Percentiles rank a stretch among this genome's conserved stretches.
phyloP scores from a whole-genome alignment of 2,888 invertebrate species.

The Cordilura impudica region DNA sequence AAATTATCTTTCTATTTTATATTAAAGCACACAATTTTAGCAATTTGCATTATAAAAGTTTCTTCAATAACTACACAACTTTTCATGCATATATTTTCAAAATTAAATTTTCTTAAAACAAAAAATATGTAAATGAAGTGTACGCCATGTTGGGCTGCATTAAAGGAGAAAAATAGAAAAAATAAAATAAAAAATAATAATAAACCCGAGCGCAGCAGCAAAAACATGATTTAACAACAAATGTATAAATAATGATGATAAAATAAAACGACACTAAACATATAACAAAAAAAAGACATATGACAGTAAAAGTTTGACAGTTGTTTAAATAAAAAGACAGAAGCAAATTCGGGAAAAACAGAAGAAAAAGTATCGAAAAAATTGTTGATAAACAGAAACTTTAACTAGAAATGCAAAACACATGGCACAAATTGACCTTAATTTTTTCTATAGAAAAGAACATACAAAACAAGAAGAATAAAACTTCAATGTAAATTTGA shows the following conservation, averaged over 20 bases:
- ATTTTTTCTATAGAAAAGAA: constrained; percentile 34
- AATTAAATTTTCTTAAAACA: background rate
- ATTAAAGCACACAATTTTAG: constrained; percentile 1
- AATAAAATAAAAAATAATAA: background rate
- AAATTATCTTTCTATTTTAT: background rate
- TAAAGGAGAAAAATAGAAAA: constrained; percentile 26
- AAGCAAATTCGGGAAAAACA: constrained; percentile 6
- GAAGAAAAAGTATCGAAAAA: constrained; percentile 26
- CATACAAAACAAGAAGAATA: constrained; percentile 17
- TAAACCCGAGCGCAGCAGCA: constrained; percentile 3
- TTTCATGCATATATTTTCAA: background rate
- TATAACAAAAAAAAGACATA: constrained; percentile 44
- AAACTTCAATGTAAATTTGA: constrained; percentile 56
- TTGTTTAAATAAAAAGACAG: constrained; percentile 36
- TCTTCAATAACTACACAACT: constrained; percentile 1
- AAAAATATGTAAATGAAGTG: constrained; percentile 49
- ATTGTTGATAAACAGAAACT: constrained; percentile 19
- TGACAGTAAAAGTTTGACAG: constrained; percentile 61
- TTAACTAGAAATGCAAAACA: constrained; percentile 55
- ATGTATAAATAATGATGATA: constrained; percentile 62
- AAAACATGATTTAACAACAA: constrained; percentile 60
- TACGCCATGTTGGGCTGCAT: constrained; percentile 58
- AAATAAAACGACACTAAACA: constrained; percentile 57
- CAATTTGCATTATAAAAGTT: constrained; percentile 34
- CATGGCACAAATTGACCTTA: constrained; percentile 61